phyloP scores from a whole-genome alignment of 2,113 vertebrate genomes.

The Lophius piscatorius region DNA sequence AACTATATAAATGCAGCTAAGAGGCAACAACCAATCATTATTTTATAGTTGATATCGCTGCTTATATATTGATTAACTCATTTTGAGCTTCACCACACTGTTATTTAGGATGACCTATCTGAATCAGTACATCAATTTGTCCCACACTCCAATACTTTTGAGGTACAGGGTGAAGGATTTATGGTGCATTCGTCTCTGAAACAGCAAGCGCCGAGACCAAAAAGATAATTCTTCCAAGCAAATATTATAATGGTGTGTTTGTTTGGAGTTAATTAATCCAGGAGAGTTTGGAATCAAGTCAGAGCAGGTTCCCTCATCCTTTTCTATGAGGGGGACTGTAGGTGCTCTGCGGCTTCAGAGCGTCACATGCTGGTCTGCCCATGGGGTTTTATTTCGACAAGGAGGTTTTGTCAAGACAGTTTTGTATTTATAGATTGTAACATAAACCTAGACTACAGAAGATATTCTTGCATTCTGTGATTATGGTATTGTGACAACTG shows the following conservation, averaged over 20 bases:
- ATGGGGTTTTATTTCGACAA: no score
- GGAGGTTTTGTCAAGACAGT: no score
- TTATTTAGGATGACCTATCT: constrained; percentile 33
- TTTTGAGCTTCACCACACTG: constrained; percentile 22
- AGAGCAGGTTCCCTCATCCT: constrained; percentile 1
- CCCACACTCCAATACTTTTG: constrained; percentile 21
- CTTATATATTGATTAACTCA: constrained; percentile 41
- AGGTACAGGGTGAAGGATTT: constrained; percentile 20
- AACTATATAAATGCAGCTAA: constrained; percentile 13
- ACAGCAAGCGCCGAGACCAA: constrained; percentile 18
- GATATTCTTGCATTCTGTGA: no score
- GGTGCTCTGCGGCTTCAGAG: no score
- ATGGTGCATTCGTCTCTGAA: constrained; percentile 13
- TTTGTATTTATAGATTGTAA: no score
- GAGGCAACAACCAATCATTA: constrained; percentile 13
- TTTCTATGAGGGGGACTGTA: no score
- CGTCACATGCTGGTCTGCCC: no score
- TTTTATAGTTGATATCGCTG: constrained; percentile 25
- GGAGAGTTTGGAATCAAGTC: constrained; percentile 25
- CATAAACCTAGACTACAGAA: no score
- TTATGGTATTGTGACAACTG: no score
- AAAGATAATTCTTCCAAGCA: constrained; percentile 5
- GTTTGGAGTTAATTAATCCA: constrained; percentile 9
- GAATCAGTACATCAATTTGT: constrained; percentile 42
- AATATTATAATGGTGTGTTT: constrained; percentile 29